Evolutionary conservation across 2,888 invertebrate species (phyloP), one percentile per base, ranked within the genome.

Genomic region (Capitulum mitella): DNA sequence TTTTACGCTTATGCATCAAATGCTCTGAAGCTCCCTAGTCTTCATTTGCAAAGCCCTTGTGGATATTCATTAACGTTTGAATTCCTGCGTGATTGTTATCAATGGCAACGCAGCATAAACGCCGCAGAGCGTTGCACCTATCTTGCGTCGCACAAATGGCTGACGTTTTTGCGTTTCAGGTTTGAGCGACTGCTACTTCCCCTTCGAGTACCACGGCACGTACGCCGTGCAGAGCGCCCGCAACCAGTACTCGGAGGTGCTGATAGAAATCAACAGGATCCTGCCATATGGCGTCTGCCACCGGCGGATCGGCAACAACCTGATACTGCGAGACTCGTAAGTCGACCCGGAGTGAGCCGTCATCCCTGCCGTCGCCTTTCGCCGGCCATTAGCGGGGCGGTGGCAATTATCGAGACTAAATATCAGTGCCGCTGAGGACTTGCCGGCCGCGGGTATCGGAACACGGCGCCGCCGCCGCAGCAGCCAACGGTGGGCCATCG

Each of bases 201-300:
- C 90, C 40, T 88, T 89, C 80, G 90, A 90, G 84, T 88, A 89
- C 82, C 90, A 90, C 85, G 91, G 90, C 43, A 89, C 89, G 82
- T 91, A 88, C 84, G 86, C 89, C 81, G 90, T 89, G 87, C 90
- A 90, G 85, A 83, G 80, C 54, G 77, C 78, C 77, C 83, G 82
- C 19, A 87, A 90, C 80, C 88, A 89, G 81, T 90, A 90, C 84
- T 89, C 89, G 78, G 85, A 87, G 78, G 87, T 91, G 79, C 89
- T 88, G 83, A 89, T 91, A 81, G 89, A 89, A n/a, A 88, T 87
- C 80, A 89, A 89, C 82, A 88, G 89, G 46, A 90, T 91, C 82
- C 89, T 90, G 14, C 89, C 90, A 79, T 91, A 90, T 90, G 91
- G 91, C 32, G 88, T 87, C 82, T 91, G 91, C 83, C 89, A 90